These are phyloP conservation scores for Xiphorhynchus erythropygius DNA, from an alignment of 2,797 vertebrate species.

Conservation along the genomic window DNA sequence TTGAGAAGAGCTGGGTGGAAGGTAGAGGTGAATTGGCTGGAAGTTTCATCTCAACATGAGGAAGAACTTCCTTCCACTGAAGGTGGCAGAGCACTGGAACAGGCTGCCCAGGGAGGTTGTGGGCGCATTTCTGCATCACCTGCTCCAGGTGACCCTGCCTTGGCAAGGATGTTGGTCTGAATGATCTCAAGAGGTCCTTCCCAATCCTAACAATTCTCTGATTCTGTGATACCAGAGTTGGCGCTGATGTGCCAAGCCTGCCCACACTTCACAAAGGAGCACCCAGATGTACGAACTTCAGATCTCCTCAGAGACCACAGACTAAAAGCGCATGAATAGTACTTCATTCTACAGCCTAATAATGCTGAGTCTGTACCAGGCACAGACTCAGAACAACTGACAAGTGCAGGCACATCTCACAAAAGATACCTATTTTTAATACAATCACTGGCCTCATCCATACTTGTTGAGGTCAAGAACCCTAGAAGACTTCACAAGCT, in stretches of 20 bases:
- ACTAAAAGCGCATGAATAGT: fast-evolving
- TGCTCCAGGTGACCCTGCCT: neutral
- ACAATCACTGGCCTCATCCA: neutral
- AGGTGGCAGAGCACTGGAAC: neutral
- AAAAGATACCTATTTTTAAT: neutral
- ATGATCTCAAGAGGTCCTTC: neutral
- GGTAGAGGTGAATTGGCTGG: neutral
- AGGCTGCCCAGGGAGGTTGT: neutral
- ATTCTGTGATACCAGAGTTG: fast-evolving
- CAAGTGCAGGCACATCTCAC: neutral
- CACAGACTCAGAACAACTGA: neutral
- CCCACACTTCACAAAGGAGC: neutral
- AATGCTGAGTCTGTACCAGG: neutral
- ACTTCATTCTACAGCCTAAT: neutral
- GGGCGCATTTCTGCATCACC: neutral
- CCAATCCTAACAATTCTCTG: neutral
- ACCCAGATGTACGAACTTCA: fast-evolving
- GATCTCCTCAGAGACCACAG: neutral
- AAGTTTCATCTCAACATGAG: neutral
- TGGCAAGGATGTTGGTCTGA: neutral
- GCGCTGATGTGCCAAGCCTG: neutral
- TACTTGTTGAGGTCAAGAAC: neutral
- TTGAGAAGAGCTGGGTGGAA: neutral
- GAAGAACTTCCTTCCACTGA: neutral
- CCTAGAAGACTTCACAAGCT: neutral